Evolutionary conservation across 2,113 vertebrate genomes (phyloP), one percentile per base, ranked within the genome.

Genomic region (Hassar affinis): DNA sequence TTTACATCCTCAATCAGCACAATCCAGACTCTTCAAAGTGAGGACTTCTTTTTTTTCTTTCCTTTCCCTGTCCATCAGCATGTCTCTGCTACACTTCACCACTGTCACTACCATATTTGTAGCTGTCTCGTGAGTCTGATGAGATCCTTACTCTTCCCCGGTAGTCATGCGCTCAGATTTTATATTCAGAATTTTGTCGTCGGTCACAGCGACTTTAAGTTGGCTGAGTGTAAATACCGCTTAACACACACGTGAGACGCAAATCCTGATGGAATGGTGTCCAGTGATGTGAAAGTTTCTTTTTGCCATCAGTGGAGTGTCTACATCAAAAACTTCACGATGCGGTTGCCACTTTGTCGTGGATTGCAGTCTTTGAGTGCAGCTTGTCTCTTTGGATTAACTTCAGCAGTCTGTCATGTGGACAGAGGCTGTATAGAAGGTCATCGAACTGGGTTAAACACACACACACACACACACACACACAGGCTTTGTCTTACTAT

Each of bases 361-460:
- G 22, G 30, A 51, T 57, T 61, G 52, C 64, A 38, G 52, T 49
- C 38, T 78, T 51, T n/a, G 64, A 72, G 59, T 79, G 64, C 64
- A 79, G 83, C 83, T 33, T 84, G 82, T 84, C 82, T 30, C 82
- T 84, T 68, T 84, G 76, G 51, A 38, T 84, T 72, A 84, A 61
- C 35, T 84, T 84, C 52, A 79, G 83, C 76, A 59, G 35, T 71
- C 68, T 79, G 61, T 59, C 62, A 79, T 79, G 79, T 78, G 49
- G 54, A 76, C 30, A 22, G 33, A 68, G 82, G 61, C 61, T 78
- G 35, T 83, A 68, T 78, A 66, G 82, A 83, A 83, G 83, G 76
- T 84, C 83, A 84, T 83, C 74, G 66, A 64, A 83, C 45, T 66
- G 72, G 74, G 81, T 76, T 64, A 20, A 0, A 42, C 68, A 38